Evolutionary conservation across 2,888 invertebrate genomes (phyloP).

Genomic region (Octonoba sinensis): DNA sequence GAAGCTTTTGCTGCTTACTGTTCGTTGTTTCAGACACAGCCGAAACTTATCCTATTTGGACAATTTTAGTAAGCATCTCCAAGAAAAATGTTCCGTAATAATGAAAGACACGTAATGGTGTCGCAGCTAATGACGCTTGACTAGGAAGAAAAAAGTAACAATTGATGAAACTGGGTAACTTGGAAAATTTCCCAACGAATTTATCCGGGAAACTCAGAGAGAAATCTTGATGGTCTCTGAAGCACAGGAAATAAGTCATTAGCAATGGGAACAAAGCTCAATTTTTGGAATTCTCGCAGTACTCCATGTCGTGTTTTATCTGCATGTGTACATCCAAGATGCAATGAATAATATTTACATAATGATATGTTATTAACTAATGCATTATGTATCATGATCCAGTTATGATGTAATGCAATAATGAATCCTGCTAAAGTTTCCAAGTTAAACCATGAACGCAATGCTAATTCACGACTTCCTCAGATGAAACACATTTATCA

Average conservation of each 20-base stretch:
- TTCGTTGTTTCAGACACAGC: too few species aligned
- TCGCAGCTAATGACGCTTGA: constrained; percentile 15
- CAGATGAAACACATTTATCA: too few species aligned
- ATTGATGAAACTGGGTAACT: too few species aligned
- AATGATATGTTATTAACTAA: constrained; percentile 15
- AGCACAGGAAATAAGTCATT: constrained; percentile 23
- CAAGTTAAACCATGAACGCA: constrained; percentile 1
- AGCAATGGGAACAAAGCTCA: constrained; percentile 7
- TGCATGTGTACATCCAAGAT: neutral
- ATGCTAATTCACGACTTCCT: constrained; percentile 11
- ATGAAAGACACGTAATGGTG: neutral
- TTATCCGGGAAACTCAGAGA: constrained; percentile 1
- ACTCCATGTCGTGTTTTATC: too few species aligned
- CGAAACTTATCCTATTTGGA: too few species aligned
- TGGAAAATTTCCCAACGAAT: neutral
- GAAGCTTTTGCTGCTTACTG: too few species aligned
- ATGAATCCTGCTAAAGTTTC: constrained; percentile 13
- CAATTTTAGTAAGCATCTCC: too few species aligned
- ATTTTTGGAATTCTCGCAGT: constrained; percentile 1
- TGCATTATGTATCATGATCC: constrained; percentile 14
- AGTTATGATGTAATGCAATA: constrained; percentile 6
- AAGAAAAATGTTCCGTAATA: too few species aligned
- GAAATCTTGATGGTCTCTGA: constrained; percentile 14
- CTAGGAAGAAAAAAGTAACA: too few species aligned
- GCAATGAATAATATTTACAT: constrained; percentile 19